Evolutionary conservation across 2,888 invertebrate genomes (phyloP).

Genomic region (Amphipyra tragopoginis): DNA sequence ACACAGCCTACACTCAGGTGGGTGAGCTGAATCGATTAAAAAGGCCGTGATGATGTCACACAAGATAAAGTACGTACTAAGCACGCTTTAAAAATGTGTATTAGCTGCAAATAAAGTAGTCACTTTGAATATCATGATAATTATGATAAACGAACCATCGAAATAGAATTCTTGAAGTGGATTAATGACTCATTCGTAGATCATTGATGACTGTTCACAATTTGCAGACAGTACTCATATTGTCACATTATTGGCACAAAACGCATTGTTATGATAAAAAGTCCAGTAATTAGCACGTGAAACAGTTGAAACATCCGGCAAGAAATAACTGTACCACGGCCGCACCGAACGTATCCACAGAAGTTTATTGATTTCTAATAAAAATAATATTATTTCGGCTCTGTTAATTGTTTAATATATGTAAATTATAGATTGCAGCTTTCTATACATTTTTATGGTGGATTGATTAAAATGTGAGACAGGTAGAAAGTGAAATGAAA

Average conservation of each 20-base stretch:
- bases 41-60: neutral
- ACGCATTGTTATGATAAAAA: slow-evolving; percentile 53
- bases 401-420: slow-evolving; percentile 18
- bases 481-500: slow-evolving; percentile 45
- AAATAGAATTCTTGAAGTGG: neutral
- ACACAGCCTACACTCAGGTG: neutral
- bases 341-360: slow-evolving; percentile 32
- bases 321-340: slow-evolving; percentile 52
- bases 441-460: slow-evolving; percentile 45
- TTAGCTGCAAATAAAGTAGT: neutral
- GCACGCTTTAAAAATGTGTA: too few relatives aligned
- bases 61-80: neutral
- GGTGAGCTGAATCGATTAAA: neutral
- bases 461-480: slow-evolving; percentile 38
- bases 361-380: slow-evolving; percentile 51
- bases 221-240: slow-evolving; percentile 13
- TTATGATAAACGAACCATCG: neutral
- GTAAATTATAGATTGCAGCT: slow-evolving; percentile 29
- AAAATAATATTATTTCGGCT: slow-evolving; percentile 10
- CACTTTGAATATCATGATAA: neutral
- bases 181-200: slow-evolving; percentile 4
- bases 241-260: slow-evolving; percentile 39
- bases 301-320: slow-evolving; percentile 65
- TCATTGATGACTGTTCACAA: slow-evolving; percentile 10
- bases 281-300: slow-evolving; percentile 61